Percentiles rank a stretch among this genome's conserved stretches.
Evolutionary conservation across 2,888 invertebrate genomes (phyloP).

Genomic region (Reticulitermes lucifugus): DNA sequence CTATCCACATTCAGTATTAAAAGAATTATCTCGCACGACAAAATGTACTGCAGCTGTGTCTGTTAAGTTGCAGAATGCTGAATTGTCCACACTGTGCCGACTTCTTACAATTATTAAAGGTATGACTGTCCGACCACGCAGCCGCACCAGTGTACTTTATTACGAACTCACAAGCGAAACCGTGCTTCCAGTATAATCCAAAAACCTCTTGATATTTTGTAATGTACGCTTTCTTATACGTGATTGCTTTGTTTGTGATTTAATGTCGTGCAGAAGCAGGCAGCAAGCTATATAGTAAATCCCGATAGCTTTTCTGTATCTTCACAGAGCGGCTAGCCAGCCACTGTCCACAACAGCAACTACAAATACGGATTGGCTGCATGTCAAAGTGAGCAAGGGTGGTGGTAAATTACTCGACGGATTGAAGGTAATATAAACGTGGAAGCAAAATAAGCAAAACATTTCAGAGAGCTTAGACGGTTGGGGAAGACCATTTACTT

Average conservation of each 20-base stretch:
- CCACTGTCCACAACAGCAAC: conserved; percentile 26
- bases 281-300: neutral
- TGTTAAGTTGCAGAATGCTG: neutral
- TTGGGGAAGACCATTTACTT: neutral
- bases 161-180: neutral
- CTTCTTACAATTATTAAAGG: neutral
- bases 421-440: conserved; percentile 35
- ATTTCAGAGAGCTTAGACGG: neutral
- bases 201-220: conserved; percentile 40
- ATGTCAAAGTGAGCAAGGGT: conserved; percentile 16
- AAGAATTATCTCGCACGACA: too few relatives aligned
- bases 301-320: neutral
- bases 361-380: conserved; percentile 49
- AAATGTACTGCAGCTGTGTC: too few relatives aligned
- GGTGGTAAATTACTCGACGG: conserved; percentile 51
- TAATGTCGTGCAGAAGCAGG: conserved; percentile 18
- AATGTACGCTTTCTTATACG: conserved; percentile 30
- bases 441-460: neutral
- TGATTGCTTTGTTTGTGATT: conserved; percentile 41
- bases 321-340: conserved; percentile 4
- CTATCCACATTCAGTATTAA: too few relatives aligned
- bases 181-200: conserved; percentile 44
- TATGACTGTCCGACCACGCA: neutral
- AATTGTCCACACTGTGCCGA: neutral
- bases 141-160: neutral